phyloP scores from a whole-genome alignment of 2,113 vertebrate genomes.

The Butastur rufipennis region DNA sequence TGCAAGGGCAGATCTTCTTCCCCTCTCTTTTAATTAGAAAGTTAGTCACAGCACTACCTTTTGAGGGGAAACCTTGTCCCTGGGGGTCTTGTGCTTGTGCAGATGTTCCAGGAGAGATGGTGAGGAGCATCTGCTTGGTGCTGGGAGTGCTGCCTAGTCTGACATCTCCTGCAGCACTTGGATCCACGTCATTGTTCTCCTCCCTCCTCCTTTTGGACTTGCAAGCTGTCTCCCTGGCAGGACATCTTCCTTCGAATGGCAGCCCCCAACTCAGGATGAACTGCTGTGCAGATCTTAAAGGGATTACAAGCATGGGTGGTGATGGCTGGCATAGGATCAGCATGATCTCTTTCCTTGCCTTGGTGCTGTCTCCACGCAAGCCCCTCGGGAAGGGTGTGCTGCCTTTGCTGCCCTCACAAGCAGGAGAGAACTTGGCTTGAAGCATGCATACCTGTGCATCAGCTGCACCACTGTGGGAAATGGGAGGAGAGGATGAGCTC shows the following conservation, averaged over 20 bases:
- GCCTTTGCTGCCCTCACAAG: background rate
- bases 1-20: background rate
- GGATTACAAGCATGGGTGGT: background rate
- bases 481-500: background rate
- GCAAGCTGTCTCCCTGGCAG: background rate
- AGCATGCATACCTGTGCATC: background rate
- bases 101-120: background rate
- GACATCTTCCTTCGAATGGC: background rate
- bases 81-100: fast-evolving
- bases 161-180: background rate
- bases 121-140: background rate
- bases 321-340: background rate
- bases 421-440: background rate
- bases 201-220: background rate
- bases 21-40: background rate
- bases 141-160: background rate
- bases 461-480: background rate
- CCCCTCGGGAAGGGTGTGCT: background rate
- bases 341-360: background rate
- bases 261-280: background rate
- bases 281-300: background rate
- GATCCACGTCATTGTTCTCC: background rate
- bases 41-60: background rate
- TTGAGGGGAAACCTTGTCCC: background rate
- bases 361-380: background rate